phyloP scores from a whole-genome alignment of 1,140 invertebrate genomes.

The Nephila pilipes region DNA sequence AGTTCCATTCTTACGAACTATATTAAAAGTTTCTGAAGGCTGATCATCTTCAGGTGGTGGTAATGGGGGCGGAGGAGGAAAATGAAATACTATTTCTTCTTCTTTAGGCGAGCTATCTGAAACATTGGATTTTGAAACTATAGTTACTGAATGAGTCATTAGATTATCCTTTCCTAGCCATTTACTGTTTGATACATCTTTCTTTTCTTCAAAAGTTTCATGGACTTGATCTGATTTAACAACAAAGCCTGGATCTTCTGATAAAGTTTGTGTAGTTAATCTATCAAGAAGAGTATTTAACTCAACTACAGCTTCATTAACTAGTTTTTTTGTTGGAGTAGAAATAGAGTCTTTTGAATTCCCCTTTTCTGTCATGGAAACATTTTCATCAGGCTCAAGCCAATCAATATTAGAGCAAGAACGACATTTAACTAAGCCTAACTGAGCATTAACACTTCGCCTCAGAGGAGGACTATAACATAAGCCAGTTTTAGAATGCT shows the following conservation, averaged over 20 bases:
- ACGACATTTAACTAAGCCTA: conserved; percentile 41
- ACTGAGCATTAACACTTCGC: conserved; percentile 43
- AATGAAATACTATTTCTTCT: conserved; percentile 75
- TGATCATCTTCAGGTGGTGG: conserved; percentile 56
- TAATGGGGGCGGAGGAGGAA: conserved; percentile 60
- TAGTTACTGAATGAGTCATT: conserved; percentile 54
- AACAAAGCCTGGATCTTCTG: conserved; percentile 46
- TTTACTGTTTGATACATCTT: not conserved
- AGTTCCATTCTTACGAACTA: conserved; percentile 61
- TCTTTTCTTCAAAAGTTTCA: not conserved
- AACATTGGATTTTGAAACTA: conserved; percentile 49
- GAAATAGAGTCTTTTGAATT: conserved; percentile 24
- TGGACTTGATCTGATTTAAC: not conserved
- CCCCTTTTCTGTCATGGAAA: not conserved
- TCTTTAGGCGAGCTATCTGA: conserved; percentile 48
- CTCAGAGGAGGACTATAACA: conserved; percentile 71
- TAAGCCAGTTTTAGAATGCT: conserved; percentile 56
- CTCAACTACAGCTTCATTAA: conserved; percentile 71
- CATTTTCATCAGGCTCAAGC: conserved; percentile 19
- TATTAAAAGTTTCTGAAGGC: conserved; percentile 61
- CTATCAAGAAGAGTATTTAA: conserved; percentile 62
- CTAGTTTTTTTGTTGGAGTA: conserved; percentile 45
- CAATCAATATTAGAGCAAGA: conserved; percentile 65
- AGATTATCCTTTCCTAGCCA: not conserved
- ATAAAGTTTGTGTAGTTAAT: conserved; percentile 62